These are phyloP conservation scores for Nowickia ferox DNA, from an alignment of 2,888 invertebrate genomes.

Conservation along the genomic window DNA sequence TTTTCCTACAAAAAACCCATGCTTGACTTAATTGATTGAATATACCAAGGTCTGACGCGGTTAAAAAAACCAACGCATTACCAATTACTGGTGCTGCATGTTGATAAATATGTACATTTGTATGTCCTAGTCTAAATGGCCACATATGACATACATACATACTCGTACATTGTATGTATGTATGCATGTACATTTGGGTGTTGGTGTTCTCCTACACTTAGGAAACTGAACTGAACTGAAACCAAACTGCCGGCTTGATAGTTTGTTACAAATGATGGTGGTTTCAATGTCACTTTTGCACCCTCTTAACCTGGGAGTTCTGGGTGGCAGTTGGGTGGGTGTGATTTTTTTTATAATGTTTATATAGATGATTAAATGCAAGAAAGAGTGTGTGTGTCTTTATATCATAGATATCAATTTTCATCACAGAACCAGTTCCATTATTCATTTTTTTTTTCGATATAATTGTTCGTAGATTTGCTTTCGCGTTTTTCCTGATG, in stretches of 20 bases:
- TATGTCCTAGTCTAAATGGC: constrained; percentile 29
- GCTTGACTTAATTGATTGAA: constrained; percentile 30
- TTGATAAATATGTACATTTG: not conserved
- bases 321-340: not conserved
- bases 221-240: not conserved
- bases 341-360: not conserved
- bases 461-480: not conserved
- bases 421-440: constrained; percentile 58
- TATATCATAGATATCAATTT: constrained; percentile 69
- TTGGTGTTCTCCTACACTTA: not conserved
- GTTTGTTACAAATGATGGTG: not conserved
- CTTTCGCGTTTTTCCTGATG: constrained; percentile 39
- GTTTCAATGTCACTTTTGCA: not conserved
- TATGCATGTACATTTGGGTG: not conserved
- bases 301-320: not conserved
- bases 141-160: not conserved
- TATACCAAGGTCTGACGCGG: not conserved
- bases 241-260: constrained; percentile 26
- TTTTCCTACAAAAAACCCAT: not conserved
- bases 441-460: constrained; percentile 1
- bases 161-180: too few species aligned
- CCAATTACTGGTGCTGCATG: constrained; percentile 2
- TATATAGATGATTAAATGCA: constrained; percentile 36
- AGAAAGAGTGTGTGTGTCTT: constrained; percentile 24
- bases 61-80: constrained; percentile 6